Evolutionary conservation across 2,888 invertebrate species (phyloP).

Genomic region (Pheosia gnoma): DNA sequence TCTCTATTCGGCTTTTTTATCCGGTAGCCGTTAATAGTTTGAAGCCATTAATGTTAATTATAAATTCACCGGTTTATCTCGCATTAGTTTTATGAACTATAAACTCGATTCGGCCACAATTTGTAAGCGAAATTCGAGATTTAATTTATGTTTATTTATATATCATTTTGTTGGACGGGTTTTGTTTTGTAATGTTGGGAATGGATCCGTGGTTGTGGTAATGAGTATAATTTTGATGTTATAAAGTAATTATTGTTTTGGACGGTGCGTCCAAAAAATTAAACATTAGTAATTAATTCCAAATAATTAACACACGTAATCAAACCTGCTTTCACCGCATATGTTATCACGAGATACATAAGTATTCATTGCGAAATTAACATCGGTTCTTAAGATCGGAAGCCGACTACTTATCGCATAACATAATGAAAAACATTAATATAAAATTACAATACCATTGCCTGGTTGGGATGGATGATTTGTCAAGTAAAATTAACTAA

Average conservation of each 20-base stretch:
- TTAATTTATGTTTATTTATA: constrained; percentile 62
- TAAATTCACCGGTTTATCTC: constrained; percentile 75
- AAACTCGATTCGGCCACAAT: constrained; percentile 68
- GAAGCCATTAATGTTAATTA: constrained; percentile 81
- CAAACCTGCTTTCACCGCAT: background rate
- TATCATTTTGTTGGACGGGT: constrained; percentile 15
- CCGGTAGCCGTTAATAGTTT: constrained; percentile 83
- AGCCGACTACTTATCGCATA: background rate
- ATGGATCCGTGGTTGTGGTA: constrained; percentile 6
- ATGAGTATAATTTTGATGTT: constrained; percentile 10
- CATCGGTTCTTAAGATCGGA: background rate
- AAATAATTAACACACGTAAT: background rate
- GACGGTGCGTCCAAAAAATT: background rate
- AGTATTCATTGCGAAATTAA: background rate
- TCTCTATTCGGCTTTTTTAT: constrained; percentile 77
- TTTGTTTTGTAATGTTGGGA: constrained; percentile 15
- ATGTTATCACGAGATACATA: background rate
- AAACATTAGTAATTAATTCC: no score
- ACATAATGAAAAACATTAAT: background rate
- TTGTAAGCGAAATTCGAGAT: constrained; percentile 72
- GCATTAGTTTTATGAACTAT: constrained; percentile 79
- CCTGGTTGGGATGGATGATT: background rate
- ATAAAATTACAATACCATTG: background rate
- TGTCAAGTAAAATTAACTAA: background rate
- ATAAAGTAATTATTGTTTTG: background rate